Evolutionary conservation across 2,797 vertebrate species (phyloP).

Genomic region (Mastacembelus armatus): DNA sequence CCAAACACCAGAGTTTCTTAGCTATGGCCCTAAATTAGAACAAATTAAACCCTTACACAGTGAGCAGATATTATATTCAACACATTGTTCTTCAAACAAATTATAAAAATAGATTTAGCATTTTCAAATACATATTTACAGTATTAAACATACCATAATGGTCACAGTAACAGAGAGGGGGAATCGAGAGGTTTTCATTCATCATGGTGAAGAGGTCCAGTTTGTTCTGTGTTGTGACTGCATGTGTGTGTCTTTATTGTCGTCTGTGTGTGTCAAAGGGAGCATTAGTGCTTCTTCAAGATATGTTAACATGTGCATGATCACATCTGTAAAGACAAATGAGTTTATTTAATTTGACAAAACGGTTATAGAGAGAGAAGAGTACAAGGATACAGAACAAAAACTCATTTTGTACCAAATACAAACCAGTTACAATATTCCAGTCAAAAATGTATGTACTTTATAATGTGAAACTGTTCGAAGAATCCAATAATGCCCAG

Average conservation of each 20-base stretch:
- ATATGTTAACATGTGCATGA: slow-evolving; percentile 29
- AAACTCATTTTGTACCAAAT: slow-evolving; percentile 37
- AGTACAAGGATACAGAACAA: slow-evolving; percentile 6
- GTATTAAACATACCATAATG: slow-evolving; percentile 88
- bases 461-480: slow-evolving; percentile 17
- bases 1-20: slow-evolving; percentile 75
- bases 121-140: slow-evolving; percentile 93
- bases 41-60: slow-evolving; percentile 83
- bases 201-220: slow-evolving; percentile 47
- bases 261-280: slow-evolving; percentile 29
- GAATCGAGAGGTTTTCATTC: slow-evolving; percentile 42
- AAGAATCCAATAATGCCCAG: slow-evolving; percentile 36
- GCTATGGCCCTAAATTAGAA: slow-evolving; percentile 80
- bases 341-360: slow-evolving; percentile 35
- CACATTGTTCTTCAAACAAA: slow-evolving; percentile 86
- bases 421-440: slow-evolving; percentile 51
- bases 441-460: slow-evolving; percentile 14
- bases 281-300: slow-evolving; percentile 12
- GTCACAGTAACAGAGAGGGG: slow-evolving; percentile 62
- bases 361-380: slow-evolving; percentile 30
- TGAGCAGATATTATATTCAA: slow-evolving; percentile 86
- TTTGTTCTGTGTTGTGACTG: slow-evolving; percentile 4
- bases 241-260: slow-evolving; percentile 8
- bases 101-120: slow-evolving; percentile 93
- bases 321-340: slow-evolving; percentile 40